Evolutionary conservation across 2,113 vertebrate genomes (phyloP), one percentile per base, ranked within the genome.

Genomic region (Notarius quadriscutis): DNA sequence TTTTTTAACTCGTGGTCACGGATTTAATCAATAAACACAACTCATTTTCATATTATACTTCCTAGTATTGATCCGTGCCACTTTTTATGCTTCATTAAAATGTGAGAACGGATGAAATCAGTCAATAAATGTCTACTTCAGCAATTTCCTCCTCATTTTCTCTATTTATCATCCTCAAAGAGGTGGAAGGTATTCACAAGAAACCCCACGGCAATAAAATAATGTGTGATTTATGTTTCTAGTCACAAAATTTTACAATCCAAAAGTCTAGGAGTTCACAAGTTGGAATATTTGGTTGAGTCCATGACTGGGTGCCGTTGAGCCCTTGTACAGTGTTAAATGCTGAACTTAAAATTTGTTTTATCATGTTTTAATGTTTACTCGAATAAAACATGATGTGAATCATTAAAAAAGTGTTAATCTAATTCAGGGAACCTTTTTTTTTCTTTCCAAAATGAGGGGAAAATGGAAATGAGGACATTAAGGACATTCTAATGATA

Each of bases 11-110:
- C 17, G 7, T 18, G 34, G 17, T 69, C 22, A 65, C 2, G 8
- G 17, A 41, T 2, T 41, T 41, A 41, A 41, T 75, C 75, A 53
- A 78, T 78, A 55, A 78, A 78, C 34, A 41, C 41, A 78, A n/a
- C 50, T n/a, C 75, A 78, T 78, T 78, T 78, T 55, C 22, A 78
- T 78, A 53, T 78, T n/a, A 27, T 30, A 53, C 75, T 17, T 27
- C 75, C 25, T 50, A 51, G 12, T 53, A 78, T 53, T 53, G 50
- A 78, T 50, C 15, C 6, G 75, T 6, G 22, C 75, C 25, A 14
- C 41, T 1, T 14, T 53, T 53, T 53, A 5, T 53, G 12, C 75
- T 78, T 55, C 50, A 15, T 78, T 78, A 78, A 78, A n/a, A 78
- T 25, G 14, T 27, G 25, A 2, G 11, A 78, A 51, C 5, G 5